Conservation (phyloP, 2,113 vertebrate species). For the Chlamydotis undulata region DNA sequence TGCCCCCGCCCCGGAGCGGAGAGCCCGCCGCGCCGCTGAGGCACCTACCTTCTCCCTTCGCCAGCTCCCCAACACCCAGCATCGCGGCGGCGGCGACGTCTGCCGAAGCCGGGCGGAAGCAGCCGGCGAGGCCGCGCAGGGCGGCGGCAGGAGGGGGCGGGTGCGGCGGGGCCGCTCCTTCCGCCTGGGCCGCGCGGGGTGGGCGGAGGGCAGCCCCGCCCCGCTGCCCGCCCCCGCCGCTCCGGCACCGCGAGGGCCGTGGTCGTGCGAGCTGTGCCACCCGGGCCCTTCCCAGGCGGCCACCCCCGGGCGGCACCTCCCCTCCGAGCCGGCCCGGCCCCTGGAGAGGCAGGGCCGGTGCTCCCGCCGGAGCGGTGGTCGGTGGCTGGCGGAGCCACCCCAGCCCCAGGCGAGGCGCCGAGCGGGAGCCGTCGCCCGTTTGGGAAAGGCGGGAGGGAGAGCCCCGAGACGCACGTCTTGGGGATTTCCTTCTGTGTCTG, state of each 20-base stretch:
- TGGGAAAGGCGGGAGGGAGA: rapidly evolving
- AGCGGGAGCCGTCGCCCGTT: rapidly evolving
- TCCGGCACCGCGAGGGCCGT: neutral
- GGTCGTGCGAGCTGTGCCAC: rapidly evolving
- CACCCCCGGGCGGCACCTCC: no score
- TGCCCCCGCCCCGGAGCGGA: neutral
- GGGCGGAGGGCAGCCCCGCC: neutral
- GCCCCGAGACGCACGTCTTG: no score
- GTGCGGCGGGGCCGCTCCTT: neutral
- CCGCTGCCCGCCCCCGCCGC: neutral
- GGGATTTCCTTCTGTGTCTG: neutral
- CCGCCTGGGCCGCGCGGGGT: neutral
- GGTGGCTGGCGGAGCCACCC: neutral
- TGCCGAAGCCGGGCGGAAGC: constrained; percentile 5
- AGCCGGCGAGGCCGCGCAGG: neutral
- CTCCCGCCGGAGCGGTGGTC: neutral
- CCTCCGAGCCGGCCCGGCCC: neutral
- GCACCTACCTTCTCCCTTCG: constrained; percentile 26
- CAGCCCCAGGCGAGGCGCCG: rapidly evolving
- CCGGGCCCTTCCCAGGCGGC: no score
- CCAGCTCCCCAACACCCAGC: neutral
- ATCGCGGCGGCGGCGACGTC: neutral
- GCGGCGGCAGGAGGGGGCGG: neutral
- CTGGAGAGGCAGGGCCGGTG: no score
- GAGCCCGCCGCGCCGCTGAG: neutral